A percentile compares a stretch with the other conserved stretches of the same genome.
phyloP scores from a whole-genome alignment of 2,113 vertebrate genomes.

The Apaloderma vittatum region DNA sequence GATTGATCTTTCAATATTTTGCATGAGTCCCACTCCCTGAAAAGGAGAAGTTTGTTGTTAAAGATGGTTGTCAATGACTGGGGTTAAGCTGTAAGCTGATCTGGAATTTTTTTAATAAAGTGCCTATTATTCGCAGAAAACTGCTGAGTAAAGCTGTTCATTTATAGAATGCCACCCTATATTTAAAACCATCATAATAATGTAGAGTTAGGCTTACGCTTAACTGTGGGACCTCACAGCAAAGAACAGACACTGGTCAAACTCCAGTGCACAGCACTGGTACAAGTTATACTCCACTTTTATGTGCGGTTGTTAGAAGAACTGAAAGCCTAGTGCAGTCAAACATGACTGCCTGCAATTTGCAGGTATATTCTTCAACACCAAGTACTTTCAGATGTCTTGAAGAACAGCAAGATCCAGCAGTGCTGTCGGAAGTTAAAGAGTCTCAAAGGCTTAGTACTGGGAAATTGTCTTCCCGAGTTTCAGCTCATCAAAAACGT shows the following conservation, averaged over 20 bases:
- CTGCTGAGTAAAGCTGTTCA: conserved; percentile 65
- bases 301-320: neutral
- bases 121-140: conserved; percentile 80
- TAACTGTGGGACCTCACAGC: neutral
- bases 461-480: neutral
- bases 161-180: neutral
- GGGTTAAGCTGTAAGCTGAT: conserved; percentile 81
- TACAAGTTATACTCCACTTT: neutral
- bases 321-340: neutral
- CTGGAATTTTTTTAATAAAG: conserved; percentile 88
- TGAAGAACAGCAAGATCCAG: neutral
- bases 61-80: conserved; percentile 58
- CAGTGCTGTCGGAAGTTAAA: neutral
- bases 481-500: neutral
- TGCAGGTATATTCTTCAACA: neutral
- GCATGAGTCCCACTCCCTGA: neutral
- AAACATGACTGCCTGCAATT: neutral
- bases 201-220: neutral
- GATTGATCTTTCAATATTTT: neutral
- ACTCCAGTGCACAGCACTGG: rapidly evolving
- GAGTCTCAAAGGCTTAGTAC: neutral
- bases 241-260: neutral
- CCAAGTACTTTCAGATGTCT: neutral
- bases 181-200: neutral
- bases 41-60: conserved; percentile 69